Evolutionary conservation across 2,797 vertebrate species (phyloP), one percentile per base, ranked within the genome.

Genomic region (Gorsachius magnificus): DNA sequence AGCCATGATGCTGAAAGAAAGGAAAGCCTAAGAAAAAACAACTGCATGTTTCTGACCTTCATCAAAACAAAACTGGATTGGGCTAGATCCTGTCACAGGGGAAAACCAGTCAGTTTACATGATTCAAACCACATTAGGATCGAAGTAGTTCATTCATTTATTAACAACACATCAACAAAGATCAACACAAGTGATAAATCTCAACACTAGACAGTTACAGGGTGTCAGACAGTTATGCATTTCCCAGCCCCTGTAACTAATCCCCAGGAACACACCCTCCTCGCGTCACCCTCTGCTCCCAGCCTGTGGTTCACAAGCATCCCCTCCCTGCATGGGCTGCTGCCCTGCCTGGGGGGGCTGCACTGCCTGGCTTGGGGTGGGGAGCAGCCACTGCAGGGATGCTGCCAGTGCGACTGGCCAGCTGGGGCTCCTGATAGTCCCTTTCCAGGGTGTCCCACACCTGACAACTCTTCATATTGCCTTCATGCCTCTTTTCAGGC

Each of bases 261-360:
- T 9, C 15, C 36, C 20, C 16, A 33, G 46, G 13, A 75, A 28
- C 10, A 33, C 31, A 7, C 1, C 2, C 2, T 10, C 1, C 3
- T 10, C 1, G 28, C 3, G 25, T 4, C 8, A 11, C 16, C 0
- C 12, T 7, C 35, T 54, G 36, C 8, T 16, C 5, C 24, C 5
- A 0, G 0, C 4, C 6, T 3, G 0, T 6, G 41, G 19, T 15
- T 31, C 50, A 33, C 21, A 16, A 61, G 9, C 28, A 9, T 11
- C 10, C 6, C 8, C 1, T 29, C 17, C 53, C 54, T 13, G 18
- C 18, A 17, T 11, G 53, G 29, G 10, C 57, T 60, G 31, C 31
- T 13, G 31, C 63, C 20, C 10, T 11, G 46, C 46, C 19, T 19
- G 45, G 4, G 38, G 38, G 20, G 50, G 36, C 50, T 38, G 20